Evolutionary conservation across 2,113 vertebrate genomes (phyloP), one percentile per base, ranked within the genome.

Genomic region (Spea multiplicata): DNA sequence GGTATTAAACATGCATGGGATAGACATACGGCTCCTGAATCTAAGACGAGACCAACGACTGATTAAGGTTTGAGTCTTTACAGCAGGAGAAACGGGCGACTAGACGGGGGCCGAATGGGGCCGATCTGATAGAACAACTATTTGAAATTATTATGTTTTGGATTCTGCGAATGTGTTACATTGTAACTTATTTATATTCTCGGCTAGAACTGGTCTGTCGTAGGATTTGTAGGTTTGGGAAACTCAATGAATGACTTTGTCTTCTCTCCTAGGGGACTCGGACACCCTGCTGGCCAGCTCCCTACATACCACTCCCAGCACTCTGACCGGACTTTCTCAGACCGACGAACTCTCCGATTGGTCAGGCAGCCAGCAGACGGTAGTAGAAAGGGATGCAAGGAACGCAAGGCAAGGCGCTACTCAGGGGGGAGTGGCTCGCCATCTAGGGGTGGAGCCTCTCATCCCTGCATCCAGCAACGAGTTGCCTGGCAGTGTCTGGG

Each of bases 361-460:
- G 93, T 91, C 91, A 44, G 92, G 94, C 83, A 94, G 93, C 90
- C 95, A 94, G 87, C 93, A 89, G 86, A 94, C 91, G 17, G 93
- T 98, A 81, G 91, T 97, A 91, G 96, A 97, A 88, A 95, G 95
- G 86, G 96, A 97, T 88, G 89, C 52, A 16, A 98, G 96, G 96
- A 92, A 95, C 96, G 95, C 91, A 91, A 89, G 87, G 84, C 82
- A 92, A 14, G 88, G 66, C 78, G 89, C 89, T 84, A 91, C 91
- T 12, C 76, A 87, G 62, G 87, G 91, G 86, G 83, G 90, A 48
- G 93, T 91, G 71, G 94, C 96, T 86, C 92, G 97, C 90, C 97
- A 98, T 93, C 94, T 98, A 88, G 97, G 97, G 71, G 96, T 99
- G 89, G 97, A 99, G 89, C 95, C 96, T 3, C 94, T 99, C 88